Evolutionary conservation across 2,797 vertebrate genomes (phyloP).

Genomic region (Pseudochaenichthys georgianus): DNA sequence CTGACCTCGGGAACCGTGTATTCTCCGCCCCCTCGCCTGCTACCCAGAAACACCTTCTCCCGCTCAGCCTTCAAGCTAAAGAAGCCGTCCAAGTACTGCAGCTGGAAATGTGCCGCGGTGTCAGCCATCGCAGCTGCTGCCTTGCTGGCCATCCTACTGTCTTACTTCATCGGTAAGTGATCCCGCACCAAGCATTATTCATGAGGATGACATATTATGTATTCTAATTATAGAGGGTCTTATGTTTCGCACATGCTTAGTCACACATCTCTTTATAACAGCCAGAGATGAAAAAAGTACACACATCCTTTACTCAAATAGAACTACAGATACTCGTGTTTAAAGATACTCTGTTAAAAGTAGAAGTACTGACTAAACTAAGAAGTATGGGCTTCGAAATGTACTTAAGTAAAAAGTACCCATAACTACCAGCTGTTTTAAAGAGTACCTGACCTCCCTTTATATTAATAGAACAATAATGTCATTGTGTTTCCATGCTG

Average conservation of each 20-base stretch:
- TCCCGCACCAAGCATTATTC: conserved; percentile 4
- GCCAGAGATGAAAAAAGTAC: too few species aligned
- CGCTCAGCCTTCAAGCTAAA: conserved; percentile 99
- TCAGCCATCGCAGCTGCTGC: conserved; percentile 94
- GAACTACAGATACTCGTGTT: too few species aligned
- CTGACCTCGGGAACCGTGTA: conserved; percentile 98
- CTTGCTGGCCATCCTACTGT: conserved; percentile 94
- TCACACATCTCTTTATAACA: background rate
- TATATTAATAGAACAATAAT: too few species aligned
- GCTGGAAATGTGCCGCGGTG: conserved; percentile 98
- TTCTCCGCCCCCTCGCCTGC: conserved; percentile 95
- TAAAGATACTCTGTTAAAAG: too few species aligned
- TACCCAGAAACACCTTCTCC: conserved; percentile 98
- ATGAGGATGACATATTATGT: background rate
- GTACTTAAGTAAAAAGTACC: too few species aligned
- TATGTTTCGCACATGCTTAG: conserved; percentile 12
- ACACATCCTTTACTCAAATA: too few species aligned
- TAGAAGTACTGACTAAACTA: too few species aligned
- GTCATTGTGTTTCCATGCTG: too few species aligned
- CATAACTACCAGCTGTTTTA: too few species aligned
- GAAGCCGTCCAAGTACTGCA: conserved; percentile 99
- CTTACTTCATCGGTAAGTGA: conserved; percentile 95
- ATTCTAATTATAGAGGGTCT: conserved; percentile 19
- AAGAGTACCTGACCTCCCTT: too few species aligned
- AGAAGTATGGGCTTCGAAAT: too few species aligned